Base-by-base conservation (phyloP, 1,140 invertebrate species). In the Nebria ingens region DNA sequence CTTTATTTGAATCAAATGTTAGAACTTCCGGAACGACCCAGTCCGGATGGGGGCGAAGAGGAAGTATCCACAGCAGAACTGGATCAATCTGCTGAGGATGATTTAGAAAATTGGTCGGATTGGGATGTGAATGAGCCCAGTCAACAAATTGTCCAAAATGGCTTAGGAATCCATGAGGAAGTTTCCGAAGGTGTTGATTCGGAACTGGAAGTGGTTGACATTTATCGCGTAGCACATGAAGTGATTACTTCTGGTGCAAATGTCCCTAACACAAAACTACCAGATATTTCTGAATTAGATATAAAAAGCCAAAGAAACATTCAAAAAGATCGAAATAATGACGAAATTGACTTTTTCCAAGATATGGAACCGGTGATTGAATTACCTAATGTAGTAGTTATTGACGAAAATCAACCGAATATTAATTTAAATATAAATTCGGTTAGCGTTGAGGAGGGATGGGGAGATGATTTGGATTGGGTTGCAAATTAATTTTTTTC, bases 301-400 rank as follows among this genome's bases (percentile, higher is more conserved):
- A 88, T 87, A 45, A 86, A 87, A 66, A 80, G 83, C 65, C 80
- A 83, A 53, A 72, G 73, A 23, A 71, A 73, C 52, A 61, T 59
- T 25, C 56, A 59, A 17, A 61, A 65, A 2, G 71, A 76, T 17
- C 68, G 72, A 19, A 63, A 21, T n/a, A n/a, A n/a, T n/a, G 76
- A 82, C 54, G 82, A 85, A 56, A 74, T 85, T 62, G 84, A 90
- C 64, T 89, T 87, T 60, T 91, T 91, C 62, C 83, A 82, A 52
- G 88, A 89, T 64, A 91, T 91, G 88, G 84, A 84, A 61, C 88
- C 88, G 3, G 77, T 88, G 2, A 89, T 91, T 61, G 77, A 85
- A 50, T 81, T 80, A 60, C 75, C 80, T 9, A 76, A 75, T 38
- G 65, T 62, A 52, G 69, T 59, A 60, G 20, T 69, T 21, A 56